Percentiles rank a stretch among this genome's conserved stretches.
Evolutionary conservation across 2,888 invertebrate genomes (phyloP).

Genomic region (Syritta pipiens): DNA sequence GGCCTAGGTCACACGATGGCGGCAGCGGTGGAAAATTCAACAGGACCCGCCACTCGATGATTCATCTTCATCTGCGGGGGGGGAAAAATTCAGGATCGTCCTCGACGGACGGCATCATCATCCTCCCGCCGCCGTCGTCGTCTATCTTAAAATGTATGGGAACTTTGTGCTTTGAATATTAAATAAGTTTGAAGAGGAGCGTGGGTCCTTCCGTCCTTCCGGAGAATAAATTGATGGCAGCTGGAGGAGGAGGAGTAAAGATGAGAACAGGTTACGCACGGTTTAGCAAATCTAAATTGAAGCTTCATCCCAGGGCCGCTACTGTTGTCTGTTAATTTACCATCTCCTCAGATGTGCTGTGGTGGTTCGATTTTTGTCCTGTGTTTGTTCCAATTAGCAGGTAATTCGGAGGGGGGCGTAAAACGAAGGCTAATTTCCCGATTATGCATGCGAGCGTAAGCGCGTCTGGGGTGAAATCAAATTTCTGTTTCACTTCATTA

Average conservation of each 20-base stretch:
- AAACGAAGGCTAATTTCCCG: constrained; percentile 48
- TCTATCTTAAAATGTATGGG: constrained; percentile 40
- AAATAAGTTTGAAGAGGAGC: constrained; percentile 31
- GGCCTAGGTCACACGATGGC: constrained; percentile 30
- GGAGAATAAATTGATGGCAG: constrained; percentile 59
- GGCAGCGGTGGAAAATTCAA: too few relatives aligned
- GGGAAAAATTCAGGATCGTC: constrained; percentile 36
- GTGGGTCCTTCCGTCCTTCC: constrained; percentile 34
- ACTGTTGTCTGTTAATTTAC: not conserved
- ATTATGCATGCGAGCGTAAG: constrained; percentile 42
- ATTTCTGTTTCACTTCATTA: not conserved
- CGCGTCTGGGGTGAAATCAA: not conserved
- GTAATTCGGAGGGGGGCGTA: constrained; percentile 38
- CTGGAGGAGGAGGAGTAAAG: constrained; percentile 31
- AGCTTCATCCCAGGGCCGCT: constrained; percentile 40
- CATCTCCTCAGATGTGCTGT: constrained; percentile 19
- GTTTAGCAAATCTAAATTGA: constrained; percentile 66
- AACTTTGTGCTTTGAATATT: constrained; percentile 63
- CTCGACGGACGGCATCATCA: not conserved
- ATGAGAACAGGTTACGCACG: constrained; percentile 66
- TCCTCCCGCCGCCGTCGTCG: not conserved
- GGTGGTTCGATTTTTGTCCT: constrained; percentile 18
- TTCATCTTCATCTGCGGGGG: constrained; percentile 59
- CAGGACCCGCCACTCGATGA: constrained; percentile 49
- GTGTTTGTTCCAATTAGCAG: constrained; percentile 54